Percentiles rank a stretch among this genome's conserved stretches.
Conservation (phyloP, 2,113 vertebrate species). For the Tychaedon coryphoeus region DNA sequence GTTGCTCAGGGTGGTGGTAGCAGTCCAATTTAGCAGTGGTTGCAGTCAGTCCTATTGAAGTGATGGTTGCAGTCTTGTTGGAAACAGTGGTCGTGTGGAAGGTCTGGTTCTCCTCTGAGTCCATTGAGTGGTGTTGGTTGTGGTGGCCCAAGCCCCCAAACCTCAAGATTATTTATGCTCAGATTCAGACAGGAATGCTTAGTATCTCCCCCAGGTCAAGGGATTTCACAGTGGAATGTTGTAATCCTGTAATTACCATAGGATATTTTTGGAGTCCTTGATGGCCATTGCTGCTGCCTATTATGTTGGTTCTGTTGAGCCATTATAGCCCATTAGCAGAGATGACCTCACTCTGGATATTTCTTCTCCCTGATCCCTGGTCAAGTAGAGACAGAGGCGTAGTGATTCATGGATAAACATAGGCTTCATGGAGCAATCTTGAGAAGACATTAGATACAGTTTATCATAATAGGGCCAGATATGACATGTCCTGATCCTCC, state of each 20-base stretch:
- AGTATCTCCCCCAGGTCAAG: rapidly evolving
- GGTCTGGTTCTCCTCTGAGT: neutral
- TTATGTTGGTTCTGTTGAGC: neutral
- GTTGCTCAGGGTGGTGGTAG: neutral
- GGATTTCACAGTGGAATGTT: neutral
- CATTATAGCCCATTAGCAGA: neutral
- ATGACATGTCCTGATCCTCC: rapidly evolving
- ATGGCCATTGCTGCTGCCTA: rapidly evolving
- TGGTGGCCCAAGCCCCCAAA: neutral
- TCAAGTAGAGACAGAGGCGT: neutral
- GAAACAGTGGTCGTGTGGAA: rapidly evolving
- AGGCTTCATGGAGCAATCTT: neutral
- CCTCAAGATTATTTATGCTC: neutral
- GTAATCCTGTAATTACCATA: neutral
- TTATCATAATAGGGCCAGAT: neutral
- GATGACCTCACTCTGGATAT: neutral
- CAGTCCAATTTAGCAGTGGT: neutral
- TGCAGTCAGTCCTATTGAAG: neutral
- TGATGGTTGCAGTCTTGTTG: neutral
- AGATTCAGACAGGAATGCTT: neutral
- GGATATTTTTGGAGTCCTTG: neutral
- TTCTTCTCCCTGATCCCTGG: neutral
- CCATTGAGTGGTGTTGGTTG: rapidly evolving
- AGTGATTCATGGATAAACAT: neutral
- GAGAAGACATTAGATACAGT: neutral